These are phyloP conservation scores for Nixonia krombeini DNA, from an alignment of 1,140 invertebrate species.

Conservation along the genomic window DNA sequence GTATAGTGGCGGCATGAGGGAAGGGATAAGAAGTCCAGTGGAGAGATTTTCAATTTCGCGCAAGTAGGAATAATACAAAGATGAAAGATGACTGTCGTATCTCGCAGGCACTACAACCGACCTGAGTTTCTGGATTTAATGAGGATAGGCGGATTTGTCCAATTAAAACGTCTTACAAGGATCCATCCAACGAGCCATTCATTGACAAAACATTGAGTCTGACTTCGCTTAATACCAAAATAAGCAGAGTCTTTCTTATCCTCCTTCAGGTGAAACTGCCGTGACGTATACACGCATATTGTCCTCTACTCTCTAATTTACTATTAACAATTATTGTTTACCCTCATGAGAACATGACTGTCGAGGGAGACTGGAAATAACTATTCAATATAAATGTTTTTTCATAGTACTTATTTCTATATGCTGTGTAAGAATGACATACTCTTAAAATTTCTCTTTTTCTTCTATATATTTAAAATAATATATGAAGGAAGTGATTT, in stretches of 20 bases:
- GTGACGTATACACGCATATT: background rate
- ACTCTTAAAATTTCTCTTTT: no score
- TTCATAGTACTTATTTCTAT: no score
- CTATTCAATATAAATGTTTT: no score
- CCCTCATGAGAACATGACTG: no score
- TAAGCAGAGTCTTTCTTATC: slow-evolving; percentile 63
- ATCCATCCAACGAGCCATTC: slow-evolving; percentile 63
- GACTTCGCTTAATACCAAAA: slow-evolving; percentile 57
- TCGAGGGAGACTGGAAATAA: no score
- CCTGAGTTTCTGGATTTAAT: slow-evolving; percentile 68
- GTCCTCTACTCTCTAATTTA: no score
- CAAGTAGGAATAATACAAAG: slow-evolving; percentile 62
- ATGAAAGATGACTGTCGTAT: slow-evolving; percentile 54
- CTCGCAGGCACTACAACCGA: slow-evolving; percentile 44
- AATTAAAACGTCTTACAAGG: slow-evolving; percentile 73
- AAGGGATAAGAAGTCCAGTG: slow-evolving; percentile 40
- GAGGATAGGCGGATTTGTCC: slow-evolving; percentile 74
- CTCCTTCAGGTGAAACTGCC: slow-evolving; percentile 17
- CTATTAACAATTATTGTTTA: no score
- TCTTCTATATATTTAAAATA: no score
- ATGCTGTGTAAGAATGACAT: no score
- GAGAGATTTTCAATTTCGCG: slow-evolving; percentile 59
- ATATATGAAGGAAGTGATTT: no score
- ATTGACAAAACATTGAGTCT: slow-evolving; percentile 68
- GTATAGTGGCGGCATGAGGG: no score